phyloP scores from a whole-genome alignment of 2,888 invertebrate species.

The Poecilus cupreus region DNA sequence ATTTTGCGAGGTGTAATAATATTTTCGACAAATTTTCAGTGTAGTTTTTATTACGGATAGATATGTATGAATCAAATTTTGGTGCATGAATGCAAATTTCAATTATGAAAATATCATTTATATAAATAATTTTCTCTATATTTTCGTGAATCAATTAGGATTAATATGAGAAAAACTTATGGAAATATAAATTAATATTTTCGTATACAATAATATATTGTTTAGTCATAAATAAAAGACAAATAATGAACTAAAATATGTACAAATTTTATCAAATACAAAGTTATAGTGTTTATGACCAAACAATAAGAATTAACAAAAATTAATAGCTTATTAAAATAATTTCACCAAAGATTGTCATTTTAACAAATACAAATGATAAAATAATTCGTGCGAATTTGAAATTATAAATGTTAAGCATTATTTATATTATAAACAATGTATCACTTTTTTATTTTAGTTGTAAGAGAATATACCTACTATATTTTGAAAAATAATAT shows the following conservation, averaged over 20 bases:
- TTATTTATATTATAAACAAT: neutral
- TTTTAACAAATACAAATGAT: too few species aligned
- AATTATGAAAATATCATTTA: conserved; percentile 50
- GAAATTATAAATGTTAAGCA: neutral
- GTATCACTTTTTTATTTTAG: conserved; percentile 21
- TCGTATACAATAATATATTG: conserved; percentile 32
- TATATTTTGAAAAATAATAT: neutral
- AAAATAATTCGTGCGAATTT: neutral
- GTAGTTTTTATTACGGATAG: conserved; percentile 24
- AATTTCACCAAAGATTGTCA: too few species aligned
- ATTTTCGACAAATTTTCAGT: conserved; percentile 34
- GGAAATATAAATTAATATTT: conserved; percentile 13
- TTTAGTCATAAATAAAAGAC: neutral
- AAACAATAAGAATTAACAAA: neutral
- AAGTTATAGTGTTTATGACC: neutral
- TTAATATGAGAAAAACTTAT: neutral
- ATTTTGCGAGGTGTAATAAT: conserved; percentile 43
- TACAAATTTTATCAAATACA: neutral
- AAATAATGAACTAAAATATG: neutral
- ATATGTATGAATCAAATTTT: conserved; percentile 49
- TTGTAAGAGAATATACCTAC: neutral
- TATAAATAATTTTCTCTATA: conserved; percentile 35
- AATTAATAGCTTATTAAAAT: too few species aligned
- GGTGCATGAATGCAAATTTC: conserved; percentile 28
- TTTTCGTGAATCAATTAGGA: neutral